These are phyloP conservation scores for Phytoseiulus persimilis DNA, from an alignment of 2,888 invertebrate species.

Conservation along the genomic window DNA sequence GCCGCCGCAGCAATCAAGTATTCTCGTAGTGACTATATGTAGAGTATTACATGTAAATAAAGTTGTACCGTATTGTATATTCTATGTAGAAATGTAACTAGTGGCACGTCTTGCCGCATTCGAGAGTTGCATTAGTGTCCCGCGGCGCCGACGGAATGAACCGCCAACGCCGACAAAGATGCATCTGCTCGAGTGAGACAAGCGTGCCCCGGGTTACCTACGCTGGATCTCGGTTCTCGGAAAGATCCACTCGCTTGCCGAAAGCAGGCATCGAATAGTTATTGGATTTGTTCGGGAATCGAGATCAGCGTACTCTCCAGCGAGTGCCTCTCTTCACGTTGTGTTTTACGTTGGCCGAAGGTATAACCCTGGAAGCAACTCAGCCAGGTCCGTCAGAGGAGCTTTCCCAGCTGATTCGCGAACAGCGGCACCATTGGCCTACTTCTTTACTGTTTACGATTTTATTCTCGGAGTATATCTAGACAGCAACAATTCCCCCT, in stretches of 20 bases:
- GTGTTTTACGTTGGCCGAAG: constrained; percentile 8
- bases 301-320: constrained; percentile 26
- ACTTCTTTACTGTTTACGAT: not conserved
- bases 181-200: not conserved
- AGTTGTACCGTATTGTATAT: not conserved
- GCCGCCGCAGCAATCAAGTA: not conserved
- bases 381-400: not conserved
- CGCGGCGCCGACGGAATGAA: not conserved
- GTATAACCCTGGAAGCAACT: not conserved
- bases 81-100: not conserved
- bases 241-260: not conserved
- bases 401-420: not conserved
- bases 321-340: constrained; percentile 36
- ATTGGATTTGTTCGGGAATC: not conserved
- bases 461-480: not conserved
- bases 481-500: not conserved
- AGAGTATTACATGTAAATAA: not conserved
- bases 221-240: not conserved
- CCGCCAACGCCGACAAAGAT: not conserved
- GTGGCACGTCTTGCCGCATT: not conserved
- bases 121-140: not conserved
- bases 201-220: not conserved
- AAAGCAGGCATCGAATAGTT: not conserved
- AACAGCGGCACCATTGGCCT: not conserved
- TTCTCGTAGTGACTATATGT: not conserved